Base-by-base conservation (phyloP, 2,113 vertebrate species). In the Poecile atricapillus region DNA sequence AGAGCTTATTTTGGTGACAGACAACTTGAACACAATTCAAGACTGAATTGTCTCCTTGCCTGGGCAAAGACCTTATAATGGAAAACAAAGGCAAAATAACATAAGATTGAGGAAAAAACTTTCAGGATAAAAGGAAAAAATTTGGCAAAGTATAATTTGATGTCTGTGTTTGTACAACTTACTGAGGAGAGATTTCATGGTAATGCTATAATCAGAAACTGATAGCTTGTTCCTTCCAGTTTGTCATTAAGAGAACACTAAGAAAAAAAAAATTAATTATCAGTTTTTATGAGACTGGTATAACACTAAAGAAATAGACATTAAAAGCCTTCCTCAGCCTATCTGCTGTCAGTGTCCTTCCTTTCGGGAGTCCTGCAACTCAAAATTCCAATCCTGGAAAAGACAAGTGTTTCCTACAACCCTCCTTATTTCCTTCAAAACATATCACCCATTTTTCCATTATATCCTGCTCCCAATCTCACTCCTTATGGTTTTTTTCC, bases 401-500 rank as follows among this genome's bases (percentile, higher is more conserved):
- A 75, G 8, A 23, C 4, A 60, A 58, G 4, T 10, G 21, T 58
- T 68, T 91, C 12, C 33, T 41, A 47, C 0, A 2, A 35, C 15
- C 20, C 17, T 59, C 56, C 58, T 77, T 8, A 10, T 65, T 68
- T 62, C 49, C 70, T 71, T 74, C 4, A 47, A 5, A 65, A 4
- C 4, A 3, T n/a, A 23, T 31, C 63, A 68, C 41, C 11, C 10
- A 20, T 44, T 68, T 67, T 62, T 15, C 19, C 27, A 43, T 49
- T 43, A 35, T 16, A 41, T 28, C 9, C 37, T 52, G 16, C 30
- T 93, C 13, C 37, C 15, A 55, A 7, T 55, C 24, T 69, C 37
- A n/a, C 4, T 68, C 12, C 22, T 10, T 5, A 9, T 10, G 3
- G 0, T 1, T 21, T 74, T 47, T 7, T 33, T 23, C 9, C 3